Evolutionary conservation across 2,113 vertebrate species (phyloP).

Genomic region (Oryzias curvinotus): DNA sequence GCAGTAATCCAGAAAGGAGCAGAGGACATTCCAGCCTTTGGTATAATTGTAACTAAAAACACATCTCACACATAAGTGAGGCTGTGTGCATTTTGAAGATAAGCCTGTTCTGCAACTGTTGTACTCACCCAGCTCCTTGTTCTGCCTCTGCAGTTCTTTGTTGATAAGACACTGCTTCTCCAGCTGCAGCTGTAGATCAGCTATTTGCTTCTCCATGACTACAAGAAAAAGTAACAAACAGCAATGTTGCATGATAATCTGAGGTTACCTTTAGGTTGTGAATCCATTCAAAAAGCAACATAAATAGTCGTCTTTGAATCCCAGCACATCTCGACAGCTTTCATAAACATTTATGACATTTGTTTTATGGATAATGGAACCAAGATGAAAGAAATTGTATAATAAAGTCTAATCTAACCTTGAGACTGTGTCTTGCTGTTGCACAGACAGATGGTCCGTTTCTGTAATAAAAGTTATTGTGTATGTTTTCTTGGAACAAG

Average conservation of each 20-base stretch:
- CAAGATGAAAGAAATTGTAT: too few relatives aligned
- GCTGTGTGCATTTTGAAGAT: neutral
- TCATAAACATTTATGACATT: neutral
- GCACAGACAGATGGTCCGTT: neutral
- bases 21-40: neutral
- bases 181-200: conserved; percentile 74
- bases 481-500: neutral
- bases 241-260: neutral
- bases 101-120: neutral
- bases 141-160: conserved; percentile 73
- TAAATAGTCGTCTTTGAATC: conserved; percentile 20
- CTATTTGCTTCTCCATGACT: conserved; percentile 77
- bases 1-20: neutral
- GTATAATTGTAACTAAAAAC: neutral
- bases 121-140: conserved; percentile 73
- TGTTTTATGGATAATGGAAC: too few relatives aligned
- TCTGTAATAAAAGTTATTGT: neutral
- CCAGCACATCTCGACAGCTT: conserved; percentile 44
- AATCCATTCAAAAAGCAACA: too few relatives aligned
- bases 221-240: neutral
- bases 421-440: neutral
- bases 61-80: neutral
- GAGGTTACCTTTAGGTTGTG: too few relatives aligned
- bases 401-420: too few relatives aligned
- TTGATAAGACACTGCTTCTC: conserved; percentile 76